Base-by-base conservation (phyloP, 2,113 vertebrate species). In the Upupa epops region DNA sequence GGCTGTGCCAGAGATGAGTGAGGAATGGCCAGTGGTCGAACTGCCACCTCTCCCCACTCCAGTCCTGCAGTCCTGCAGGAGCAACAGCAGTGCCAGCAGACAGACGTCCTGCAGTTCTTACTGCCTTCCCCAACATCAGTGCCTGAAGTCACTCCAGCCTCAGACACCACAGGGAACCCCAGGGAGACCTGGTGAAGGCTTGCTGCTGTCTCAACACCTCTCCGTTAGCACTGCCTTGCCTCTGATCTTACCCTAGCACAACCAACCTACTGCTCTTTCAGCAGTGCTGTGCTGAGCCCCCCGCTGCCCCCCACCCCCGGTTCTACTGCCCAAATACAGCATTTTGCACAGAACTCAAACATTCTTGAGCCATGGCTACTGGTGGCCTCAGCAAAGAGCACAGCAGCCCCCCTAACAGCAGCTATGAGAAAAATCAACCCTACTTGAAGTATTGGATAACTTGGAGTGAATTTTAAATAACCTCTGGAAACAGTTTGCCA, bases 391-490 rank as follows among this genome's bases (percentile, higher is more conserved):
- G 51, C 46, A 77, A 9, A 73, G 56, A 51, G 52, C 69, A 31
- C 8, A 25, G 17, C 58, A 63, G 26, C 36, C 9, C 20, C 45
- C 7, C 48, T n/a, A 71, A 54, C 31, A 79, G 61, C 51, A 75
- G 6, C 0, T 1, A 13, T 29, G 12, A 72, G 37, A 11, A 72
- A 55, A 19, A 26, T 45, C 69, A 83, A 31, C 20, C 60, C 51
- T 26, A 21, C 29, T 19, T 17, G 8, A 24, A 11, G n/a, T 25
- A 52, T 45, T 29, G 18, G 37, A 69, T 65, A n/a, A 65, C 26
- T 65, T 0, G 0, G 7, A 19, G 4, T 48, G 46, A 21, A 21
- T 42, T 42, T 42, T 42, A 42, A 42, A 8, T 22, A n/a, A 49
- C 11, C 29, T 49, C 52, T 21, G 68, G 9, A 72, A 94, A 64